Evolutionary conservation across 2,888 invertebrate genomes (phyloP).

Genomic region (Chalcosyrphus nemorum): DNA sequence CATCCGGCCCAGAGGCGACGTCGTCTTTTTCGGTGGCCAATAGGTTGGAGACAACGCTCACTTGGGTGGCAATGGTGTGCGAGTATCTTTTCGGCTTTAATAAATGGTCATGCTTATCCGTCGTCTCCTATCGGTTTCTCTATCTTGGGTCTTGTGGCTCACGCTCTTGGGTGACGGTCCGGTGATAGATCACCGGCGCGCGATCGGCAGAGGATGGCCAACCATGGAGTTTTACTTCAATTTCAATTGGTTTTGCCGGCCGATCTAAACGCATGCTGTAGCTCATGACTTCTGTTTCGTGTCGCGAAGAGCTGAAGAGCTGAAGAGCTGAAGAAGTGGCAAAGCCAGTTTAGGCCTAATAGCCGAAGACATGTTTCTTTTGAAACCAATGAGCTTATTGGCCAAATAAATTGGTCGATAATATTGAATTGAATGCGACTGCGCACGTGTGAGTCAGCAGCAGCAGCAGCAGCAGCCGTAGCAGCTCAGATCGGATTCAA

Average conservation of each 20-base stretch:
- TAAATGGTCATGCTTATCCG: conserved; percentile 62
- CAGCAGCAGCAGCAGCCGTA: too few species aligned
- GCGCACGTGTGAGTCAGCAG: conserved; percentile 32
- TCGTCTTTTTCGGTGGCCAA: conserved; percentile 39
- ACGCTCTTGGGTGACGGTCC: conserved; percentile 52
- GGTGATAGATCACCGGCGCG: conserved; percentile 64
- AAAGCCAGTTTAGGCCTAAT: conserved; percentile 47
- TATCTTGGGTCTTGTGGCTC: conserved; percentile 42
- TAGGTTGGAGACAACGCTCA: conserved; percentile 46
- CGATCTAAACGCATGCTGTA: conserved; percentile 6
- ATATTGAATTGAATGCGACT: conserved; percentile 7
- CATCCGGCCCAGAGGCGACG: conserved; percentile 54
- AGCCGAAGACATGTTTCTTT: conserved; percentile 21
- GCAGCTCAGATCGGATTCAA: conserved; percentile 51
- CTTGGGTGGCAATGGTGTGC: conserved; percentile 64
- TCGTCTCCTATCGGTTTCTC: conserved; percentile 67
- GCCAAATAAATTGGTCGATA: conserved; percentile 56
- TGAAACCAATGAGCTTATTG: conserved; percentile 48
- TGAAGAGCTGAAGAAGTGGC: conserved; percentile 2
- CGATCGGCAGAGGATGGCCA: conserved; percentile 27
- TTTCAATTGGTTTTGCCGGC: conserved; percentile 34
- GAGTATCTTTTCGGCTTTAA: conserved; percentile 59
- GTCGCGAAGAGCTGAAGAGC: background rate
- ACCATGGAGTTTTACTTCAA: conserved; percentile 15
- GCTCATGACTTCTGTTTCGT: conserved; percentile 21